phyloP scores from a whole-genome alignment of 1,140 invertebrate species.

The Diploscapter pachys region DNA sequence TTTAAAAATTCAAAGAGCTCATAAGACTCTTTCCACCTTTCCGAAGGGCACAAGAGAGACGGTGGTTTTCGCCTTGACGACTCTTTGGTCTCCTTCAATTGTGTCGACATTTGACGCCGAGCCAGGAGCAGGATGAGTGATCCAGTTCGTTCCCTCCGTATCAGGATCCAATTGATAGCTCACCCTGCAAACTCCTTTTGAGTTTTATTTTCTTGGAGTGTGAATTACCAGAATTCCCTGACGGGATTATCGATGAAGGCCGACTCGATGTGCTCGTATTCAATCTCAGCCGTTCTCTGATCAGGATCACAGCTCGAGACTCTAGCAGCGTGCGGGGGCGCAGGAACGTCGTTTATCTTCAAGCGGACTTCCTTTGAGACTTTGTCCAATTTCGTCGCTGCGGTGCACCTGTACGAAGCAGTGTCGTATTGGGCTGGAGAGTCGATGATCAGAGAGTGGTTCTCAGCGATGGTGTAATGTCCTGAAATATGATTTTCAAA shows the following conservation, averaged over 20 bases:
- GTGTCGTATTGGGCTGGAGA: conserved; percentile 92
- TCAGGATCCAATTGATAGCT: conserved; percentile 53
- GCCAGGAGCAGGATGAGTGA: conserved; percentile 51
- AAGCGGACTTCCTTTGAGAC: conserved; percentile 78
- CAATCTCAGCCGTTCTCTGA: conserved; percentile 71
- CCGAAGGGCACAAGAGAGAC: conserved; percentile 54
- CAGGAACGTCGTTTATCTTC: conserved; percentile 90
- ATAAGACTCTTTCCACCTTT: conserved; percentile 30
- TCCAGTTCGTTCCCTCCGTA: conserved; percentile 48
- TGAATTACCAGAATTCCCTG: conserved; percentile 53
- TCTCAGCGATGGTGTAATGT: conserved; percentile 63
- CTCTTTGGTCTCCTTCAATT: conserved; percentile 41
- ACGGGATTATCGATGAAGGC: conserved; percentile 64
- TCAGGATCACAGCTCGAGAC: conserved; percentile 68
- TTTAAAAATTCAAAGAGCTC: background rate
- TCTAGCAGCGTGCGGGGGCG: conserved; percentile 71
- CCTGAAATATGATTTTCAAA: background rate
- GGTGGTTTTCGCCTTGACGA: conserved; percentile 38
- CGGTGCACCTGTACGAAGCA: conserved; percentile 89
- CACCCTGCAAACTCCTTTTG: conserved; percentile 38
- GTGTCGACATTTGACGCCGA: conserved; percentile 45
- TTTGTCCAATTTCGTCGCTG: conserved; percentile 80
- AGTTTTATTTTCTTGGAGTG: conserved; percentile 1
- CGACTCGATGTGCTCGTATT: conserved; percentile 84
- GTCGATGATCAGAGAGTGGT: conserved; percentile 87